Evolutionary conservation across 2,797 vertebrate species (phyloP).

Genomic region (Nothura maculosa): DNA sequence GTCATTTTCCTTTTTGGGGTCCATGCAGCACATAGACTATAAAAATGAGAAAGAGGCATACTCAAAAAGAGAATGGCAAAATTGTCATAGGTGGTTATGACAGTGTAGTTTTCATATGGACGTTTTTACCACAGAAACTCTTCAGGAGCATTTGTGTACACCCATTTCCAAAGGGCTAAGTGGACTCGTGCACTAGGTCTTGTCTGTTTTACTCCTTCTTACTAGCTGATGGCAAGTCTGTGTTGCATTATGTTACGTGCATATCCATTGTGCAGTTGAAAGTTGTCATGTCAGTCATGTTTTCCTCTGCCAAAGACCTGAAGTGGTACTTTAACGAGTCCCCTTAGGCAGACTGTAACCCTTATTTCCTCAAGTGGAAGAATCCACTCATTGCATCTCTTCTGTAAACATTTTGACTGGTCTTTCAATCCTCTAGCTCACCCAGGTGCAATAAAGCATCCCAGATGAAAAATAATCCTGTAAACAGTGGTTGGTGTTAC

Average conservation of each 20-base stretch:
- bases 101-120: background rate
- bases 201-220: background rate
- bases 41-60: background rate
- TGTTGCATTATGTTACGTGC: background rate
- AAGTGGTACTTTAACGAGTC: constrained; percentile 1
- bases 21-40: background rate
- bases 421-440: background rate
- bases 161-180: background rate
- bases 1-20: background rate
- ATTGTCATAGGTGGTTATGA: background rate
- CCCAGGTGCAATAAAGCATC: background rate
- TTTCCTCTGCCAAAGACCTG: constrained; percentile 5
- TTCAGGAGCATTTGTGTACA: background rate
- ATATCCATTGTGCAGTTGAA: background rate
- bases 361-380: constrained; percentile 1
- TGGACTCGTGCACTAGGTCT: background rate
- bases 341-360: background rate
- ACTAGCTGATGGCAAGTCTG: background rate
- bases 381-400: background rate
- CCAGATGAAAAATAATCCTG: background rate
- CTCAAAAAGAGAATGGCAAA: background rate
- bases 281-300: background rate
- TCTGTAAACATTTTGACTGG: background rate
- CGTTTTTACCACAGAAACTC: background rate
- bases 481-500: background rate